phyloP scores from a whole-genome alignment of 2,113 vertebrate genomes.

The Prolemur simus region DNA sequence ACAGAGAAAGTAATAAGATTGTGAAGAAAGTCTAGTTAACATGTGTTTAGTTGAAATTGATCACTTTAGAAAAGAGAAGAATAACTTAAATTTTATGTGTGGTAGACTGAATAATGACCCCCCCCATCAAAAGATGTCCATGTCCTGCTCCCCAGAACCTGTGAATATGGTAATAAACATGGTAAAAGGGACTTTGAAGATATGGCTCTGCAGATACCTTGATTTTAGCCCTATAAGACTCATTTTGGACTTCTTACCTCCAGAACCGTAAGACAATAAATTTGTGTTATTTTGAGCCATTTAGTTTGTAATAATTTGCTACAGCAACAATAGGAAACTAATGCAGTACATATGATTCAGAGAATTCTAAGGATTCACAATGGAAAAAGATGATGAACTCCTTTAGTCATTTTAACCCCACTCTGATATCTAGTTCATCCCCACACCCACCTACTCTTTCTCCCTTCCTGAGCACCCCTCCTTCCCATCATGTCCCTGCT shows the following conservation, averaged over 20 bases:
- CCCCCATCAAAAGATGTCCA: fast-evolving
- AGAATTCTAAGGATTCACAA: not conserved
- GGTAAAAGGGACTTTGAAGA: not conserved
- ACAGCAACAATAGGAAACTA: not conserved
- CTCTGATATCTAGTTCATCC: not conserved
- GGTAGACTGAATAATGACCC: not conserved
- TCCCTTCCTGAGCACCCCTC: not conserved
- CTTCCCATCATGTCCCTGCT: not conserved
- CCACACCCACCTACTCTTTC: no score
- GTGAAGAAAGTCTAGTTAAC: not conserved
- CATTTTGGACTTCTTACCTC: not conserved
- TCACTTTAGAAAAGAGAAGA: not conserved
- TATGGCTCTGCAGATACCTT: not conserved
- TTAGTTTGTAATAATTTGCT: not conserved
- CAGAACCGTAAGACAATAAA: not conserved
- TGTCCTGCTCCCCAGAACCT: not conserved
- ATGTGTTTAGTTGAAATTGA: not conserved
- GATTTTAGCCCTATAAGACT: not conserved
- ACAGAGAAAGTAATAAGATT: not conserved
- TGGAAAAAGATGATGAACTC: not conserved
- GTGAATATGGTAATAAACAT: not conserved
- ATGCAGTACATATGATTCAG: not conserved
- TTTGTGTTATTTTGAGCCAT: not conserved
- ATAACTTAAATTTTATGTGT: not conserved
- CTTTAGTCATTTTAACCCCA: not conserved